These are phyloP conservation scores for Eptatretus burgeri DNA, from an alignment of 2,113 vertebrate genomes.

Conservation along the genomic window DNA sequence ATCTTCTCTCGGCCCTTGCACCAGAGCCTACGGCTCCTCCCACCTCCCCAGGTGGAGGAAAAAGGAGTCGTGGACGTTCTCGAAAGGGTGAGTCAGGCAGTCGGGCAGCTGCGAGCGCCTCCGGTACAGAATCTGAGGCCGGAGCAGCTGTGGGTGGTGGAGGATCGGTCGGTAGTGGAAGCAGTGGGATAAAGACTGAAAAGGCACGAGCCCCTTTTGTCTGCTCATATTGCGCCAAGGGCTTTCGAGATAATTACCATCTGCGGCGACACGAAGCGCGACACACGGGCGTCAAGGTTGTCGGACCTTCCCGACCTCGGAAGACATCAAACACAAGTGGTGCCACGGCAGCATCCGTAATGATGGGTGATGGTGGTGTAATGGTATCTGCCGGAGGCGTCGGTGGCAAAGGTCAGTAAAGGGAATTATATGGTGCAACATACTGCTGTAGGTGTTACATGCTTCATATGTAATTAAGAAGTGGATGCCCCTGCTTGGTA, in stretches of 20 bases:
- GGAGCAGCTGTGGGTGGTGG: neutral
- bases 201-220: conserved; percentile 91
- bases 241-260: conserved; percentile 95
- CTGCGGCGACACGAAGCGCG: conserved; percentile 81
- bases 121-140: neutral
- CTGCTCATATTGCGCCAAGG: conserved; percentile 92
- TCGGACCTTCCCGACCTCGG: conserved; percentile 44
- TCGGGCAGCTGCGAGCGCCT: neutral
- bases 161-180: neutral
- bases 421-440: too few relatives aligned
- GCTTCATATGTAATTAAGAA: too few relatives aligned
- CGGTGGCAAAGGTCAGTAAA: too few relatives aligned
- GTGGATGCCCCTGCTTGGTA: too few relatives aligned
- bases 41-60: neutral
- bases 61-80: neutral
- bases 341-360: too few relatives aligned
- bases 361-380: too few relatives aligned
- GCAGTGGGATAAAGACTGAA: conserved; percentile 7
- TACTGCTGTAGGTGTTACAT: too few relatives aligned
- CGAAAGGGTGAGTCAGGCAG: neutral
- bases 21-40: neutral
- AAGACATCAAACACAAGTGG: conserved; percentile 39
- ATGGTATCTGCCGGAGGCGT: too few relatives aligned
- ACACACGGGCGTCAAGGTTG: conserved; percentile 91
- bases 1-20: neutral